Conservation (phyloP, 2,888 invertebrate genomes). For the Troilus luridus region DNA sequence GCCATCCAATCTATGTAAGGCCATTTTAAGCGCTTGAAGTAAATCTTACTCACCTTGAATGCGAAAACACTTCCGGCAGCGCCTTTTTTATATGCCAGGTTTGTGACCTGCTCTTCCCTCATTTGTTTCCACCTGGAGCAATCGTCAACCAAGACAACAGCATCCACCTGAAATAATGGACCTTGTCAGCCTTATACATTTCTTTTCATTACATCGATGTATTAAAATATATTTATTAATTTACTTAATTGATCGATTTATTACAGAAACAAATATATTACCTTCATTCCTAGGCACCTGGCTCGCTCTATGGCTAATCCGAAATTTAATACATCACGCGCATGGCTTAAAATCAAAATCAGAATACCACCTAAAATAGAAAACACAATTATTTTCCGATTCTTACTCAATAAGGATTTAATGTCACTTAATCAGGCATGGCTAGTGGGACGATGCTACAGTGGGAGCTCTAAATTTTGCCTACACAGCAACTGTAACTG, state of each 20-base stretch:
- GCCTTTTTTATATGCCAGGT: slow-evolving; percentile 51
- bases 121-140: background rate
- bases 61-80: slow-evolving; percentile 58
- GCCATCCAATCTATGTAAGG: no score
- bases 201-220: no score
- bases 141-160: slow-evolving; percentile 8
- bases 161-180: slow-evolving; percentile 69
- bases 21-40: no score
- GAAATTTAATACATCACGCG: slow-evolving; percentile 85
- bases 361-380: slow-evolving; percentile 75
- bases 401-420: no score
- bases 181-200: slow-evolving; percentile 66
- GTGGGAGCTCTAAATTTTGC: no score
- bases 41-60: slow-evolving; percentile 51
- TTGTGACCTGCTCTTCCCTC: background rate
- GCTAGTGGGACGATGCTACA: no score
- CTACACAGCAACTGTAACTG: no score
- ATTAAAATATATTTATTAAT: no score
- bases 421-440: no score
- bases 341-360: slow-evolving; percentile 82
- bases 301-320: slow-evolving; percentile 85
- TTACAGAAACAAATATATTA: background rate
- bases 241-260: no score
- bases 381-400: background rate
- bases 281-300: slow-evolving; percentile 71